Percentiles rank a stretch among this genome's conserved stretches.
Conservation (phyloP, 2,888 invertebrate species). For the Hyposoter didymator region DNA sequence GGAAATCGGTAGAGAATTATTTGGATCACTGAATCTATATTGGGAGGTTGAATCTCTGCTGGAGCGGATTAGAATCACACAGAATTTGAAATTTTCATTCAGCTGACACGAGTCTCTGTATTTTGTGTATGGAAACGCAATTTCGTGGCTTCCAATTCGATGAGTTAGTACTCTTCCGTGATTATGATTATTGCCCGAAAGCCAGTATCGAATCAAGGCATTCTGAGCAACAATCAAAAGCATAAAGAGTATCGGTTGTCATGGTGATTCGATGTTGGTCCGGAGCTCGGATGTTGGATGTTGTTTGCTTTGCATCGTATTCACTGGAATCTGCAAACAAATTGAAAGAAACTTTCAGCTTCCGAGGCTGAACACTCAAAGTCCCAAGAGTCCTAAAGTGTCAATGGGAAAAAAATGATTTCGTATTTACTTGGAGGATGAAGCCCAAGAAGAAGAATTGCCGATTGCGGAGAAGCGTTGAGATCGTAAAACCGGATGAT, state of each 20-base stretch:
- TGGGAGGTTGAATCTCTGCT: conserved; percentile 23
- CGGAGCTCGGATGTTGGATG: background rate
- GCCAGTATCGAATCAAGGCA: conserved; percentile 83
- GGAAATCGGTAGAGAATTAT: conserved; percentile 16
- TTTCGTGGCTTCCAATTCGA: conserved; percentile 55
- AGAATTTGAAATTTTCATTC: conserved; percentile 25
- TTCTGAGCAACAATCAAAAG: conserved; percentile 85
- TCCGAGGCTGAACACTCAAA: background rate
- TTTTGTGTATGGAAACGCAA: conserved; percentile 6
- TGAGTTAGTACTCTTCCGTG: conserved; percentile 80
- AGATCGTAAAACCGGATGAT: background rate
- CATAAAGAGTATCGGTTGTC: conserved; percentile 81
- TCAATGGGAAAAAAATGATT: background rate
- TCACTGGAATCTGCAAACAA: conserved; percentile 58
- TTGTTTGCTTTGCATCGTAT: background rate
- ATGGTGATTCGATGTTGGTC: background rate
- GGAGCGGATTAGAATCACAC: conserved; percentile 32
- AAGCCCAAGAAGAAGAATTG: background rate
- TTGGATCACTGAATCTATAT: conserved; percentile 49
- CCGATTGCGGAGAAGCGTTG: background rate
- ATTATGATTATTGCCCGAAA: conserved; percentile 85
- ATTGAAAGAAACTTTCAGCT: background rate
- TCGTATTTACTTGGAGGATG: background rate
- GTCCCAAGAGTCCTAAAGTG: background rate
- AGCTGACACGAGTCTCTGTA: background rate